These are phyloP conservation scores for Steatocranus sp. DNA, from an alignment of 2,797 vertebrate species.

Conservation along the genomic window DNA sequence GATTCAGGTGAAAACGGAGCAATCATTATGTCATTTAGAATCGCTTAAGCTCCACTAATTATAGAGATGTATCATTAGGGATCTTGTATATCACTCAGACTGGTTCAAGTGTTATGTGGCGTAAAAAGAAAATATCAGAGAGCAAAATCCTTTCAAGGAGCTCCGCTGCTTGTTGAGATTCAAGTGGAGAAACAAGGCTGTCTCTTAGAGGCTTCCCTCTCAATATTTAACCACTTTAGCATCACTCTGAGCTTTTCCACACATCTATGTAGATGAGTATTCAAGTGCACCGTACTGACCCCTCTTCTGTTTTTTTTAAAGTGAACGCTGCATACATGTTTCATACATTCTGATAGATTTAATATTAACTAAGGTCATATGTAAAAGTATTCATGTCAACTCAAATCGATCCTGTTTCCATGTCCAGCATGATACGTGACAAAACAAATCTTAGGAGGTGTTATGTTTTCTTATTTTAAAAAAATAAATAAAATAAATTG, in stretches of 20 bases:
- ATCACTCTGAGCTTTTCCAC: neutral
- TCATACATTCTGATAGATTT: slow-evolving; percentile 1
- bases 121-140: neutral
- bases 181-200: neutral
- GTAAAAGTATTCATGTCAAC: neutral
- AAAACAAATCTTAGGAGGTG: neutral
- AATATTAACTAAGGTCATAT: slow-evolving; percentile 13
- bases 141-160: neutral
- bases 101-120: neutral
- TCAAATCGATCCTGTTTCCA: neutral
- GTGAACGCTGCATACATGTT: neutral
- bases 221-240: slow-evolving; percentile 20
- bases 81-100: neutral
- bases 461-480: neutral
- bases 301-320: neutral
- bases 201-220: neutral
- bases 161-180: neutral
- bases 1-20: neutral
- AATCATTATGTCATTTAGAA: neutral
- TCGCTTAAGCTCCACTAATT: neutral
- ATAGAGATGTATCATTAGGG: neutral
- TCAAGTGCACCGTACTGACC: neutral
- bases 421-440: neutral
- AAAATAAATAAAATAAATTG: neutral
- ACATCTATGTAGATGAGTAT: neutral